Base-by-base conservation (phyloP, 2,797 vertebrate species). In the Danio aesculapii region DNA sequence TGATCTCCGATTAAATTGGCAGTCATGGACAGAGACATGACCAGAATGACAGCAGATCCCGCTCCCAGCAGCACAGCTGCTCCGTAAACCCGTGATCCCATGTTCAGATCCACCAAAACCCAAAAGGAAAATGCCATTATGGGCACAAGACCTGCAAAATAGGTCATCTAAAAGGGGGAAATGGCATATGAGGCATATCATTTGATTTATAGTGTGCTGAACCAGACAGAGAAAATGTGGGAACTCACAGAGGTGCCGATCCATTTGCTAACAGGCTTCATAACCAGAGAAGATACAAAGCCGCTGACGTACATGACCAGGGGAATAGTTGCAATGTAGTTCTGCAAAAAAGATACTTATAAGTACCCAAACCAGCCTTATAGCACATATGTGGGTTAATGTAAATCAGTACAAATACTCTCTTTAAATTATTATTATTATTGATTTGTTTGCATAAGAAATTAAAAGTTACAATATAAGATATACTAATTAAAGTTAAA, bases 1-100 rank as follows among this genome's bases (percentile, higher is more conserved):
- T 97, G 94, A 44, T 93, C 86, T 55, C 96, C 96, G 0, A 98
- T 98, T 88, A 98, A 96, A 72, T 94, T 96, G 0, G 96, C 95
- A 0, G 96, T 97, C 96, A 98, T 97, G 72, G 97, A 94, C 69
- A 98, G 91, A 0, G 97, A 98, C 50, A 97, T 98, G 84, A 98
- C 96, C 46, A 97, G 88, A 90, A 97, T 94, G 9, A 94, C 95
- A 82, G 97, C 94, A 0, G 95, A 95, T 4, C 96, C 96, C 0
- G 90, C 81, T 1, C 97, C 97, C 0, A 97, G 92, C 73, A 98
- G 86, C 55, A 90, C 88, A 0, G 96, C 94, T 0, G 91, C 94
- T 0, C 88, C 96, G 0, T 96, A 98, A 63, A 98, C 90, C 0
- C 91, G 87, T 0, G 74, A 2, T 7, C 94, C 94, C 77, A 95